Evolutionary conservation across 2,797 vertebrate genomes (phyloP), one percentile per base, ranked within the genome.

Genomic region (Myotis myotis): DNA sequence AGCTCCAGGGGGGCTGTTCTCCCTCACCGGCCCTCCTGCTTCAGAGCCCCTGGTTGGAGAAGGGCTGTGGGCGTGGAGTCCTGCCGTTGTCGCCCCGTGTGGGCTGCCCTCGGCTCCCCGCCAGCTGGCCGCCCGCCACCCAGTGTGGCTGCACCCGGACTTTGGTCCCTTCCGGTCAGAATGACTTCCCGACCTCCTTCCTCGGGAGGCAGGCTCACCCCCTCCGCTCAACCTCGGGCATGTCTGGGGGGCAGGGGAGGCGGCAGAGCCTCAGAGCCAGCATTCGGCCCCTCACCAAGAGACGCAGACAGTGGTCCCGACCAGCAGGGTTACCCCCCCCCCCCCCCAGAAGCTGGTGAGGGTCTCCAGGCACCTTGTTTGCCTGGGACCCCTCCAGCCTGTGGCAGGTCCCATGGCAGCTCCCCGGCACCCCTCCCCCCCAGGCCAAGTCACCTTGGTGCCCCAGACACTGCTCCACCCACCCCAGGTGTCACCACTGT

Each of bases 371-470:
- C 36, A 19, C 36, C 7, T 20, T 8, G 16, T 38, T 3, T 0
- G 2, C 80, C 36, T 4, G 13, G 44, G 19, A n/a, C 36, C 53
- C 81, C 25, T 10, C 25, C 5, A 11, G 38, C 82, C 33, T 80
- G n/a, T 22, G 22, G 1, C 3, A 28, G 38, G 51, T 72, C n/a
- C 25, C n/a, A 60, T 15, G 36, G 16, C 41, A 6, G 4, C 41
- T 49, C 16, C 66, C 0, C 0, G 41, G n/a, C 36, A 17, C 33
- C 12, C 74, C 28, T n/a, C n/a, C 0, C 28, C 30, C n/a, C 0
- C 4, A 38, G 51, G 74, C 38, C 38, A 2, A 19, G 74, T 78
- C 64, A 47, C 23, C 25, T 13, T 15, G 19, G 30, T 70, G 47
- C 19, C 17, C 30, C 28, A 25, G 60, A 79, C 0, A 11, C 62